A percentile compares a stretch with the other conserved stretches of the same genome.
Conservation (phyloP, 1,140 invertebrate genomes). For the Varroa destructor region DNA sequence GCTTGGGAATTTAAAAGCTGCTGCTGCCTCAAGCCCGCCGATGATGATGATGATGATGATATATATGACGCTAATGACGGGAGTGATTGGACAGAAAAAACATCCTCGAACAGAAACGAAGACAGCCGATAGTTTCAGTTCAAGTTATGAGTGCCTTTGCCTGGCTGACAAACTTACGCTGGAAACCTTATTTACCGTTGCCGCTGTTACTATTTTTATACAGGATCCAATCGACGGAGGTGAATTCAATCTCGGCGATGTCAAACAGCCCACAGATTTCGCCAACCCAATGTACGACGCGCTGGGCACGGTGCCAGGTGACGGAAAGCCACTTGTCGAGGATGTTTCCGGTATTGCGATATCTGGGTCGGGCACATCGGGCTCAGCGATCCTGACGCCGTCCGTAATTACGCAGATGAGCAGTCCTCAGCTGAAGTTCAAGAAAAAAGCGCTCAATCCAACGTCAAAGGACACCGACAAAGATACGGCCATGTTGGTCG, state of each 20-base stretch:
- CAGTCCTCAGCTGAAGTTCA: conserved; percentile 27
- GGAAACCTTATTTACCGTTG: too few species aligned
- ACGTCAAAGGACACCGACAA: conserved; percentile 69
- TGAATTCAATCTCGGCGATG: conserved; percentile 58
- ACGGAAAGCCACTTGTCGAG: conserved; percentile 40
- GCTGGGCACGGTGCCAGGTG: conserved; percentile 41
- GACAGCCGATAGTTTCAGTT: neutral
- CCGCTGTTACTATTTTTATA: conserved; percentile 26
- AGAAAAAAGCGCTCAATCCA: conserved; percentile 62
- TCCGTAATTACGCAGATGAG: conserved; percentile 55
- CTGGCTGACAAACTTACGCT: too few species aligned
- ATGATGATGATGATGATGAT: too few species aligned
- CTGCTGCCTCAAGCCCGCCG: too few species aligned
- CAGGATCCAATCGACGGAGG: conserved; percentile 52
- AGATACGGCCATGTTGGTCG: conserved; percentile 74
- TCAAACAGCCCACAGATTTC: conserved; percentile 70
- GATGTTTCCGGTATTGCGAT: conserved; percentile 40
- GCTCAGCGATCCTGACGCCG: conserved; percentile 53
- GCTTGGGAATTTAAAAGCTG: too few species aligned
- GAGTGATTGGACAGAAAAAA: neutral
- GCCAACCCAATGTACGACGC: conserved; percentile 91
- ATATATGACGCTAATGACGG: too few species aligned
- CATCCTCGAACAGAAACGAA: neutral
- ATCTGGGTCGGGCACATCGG: conserved; percentile 23
- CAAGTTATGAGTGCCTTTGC: too few species aligned